These are phyloP conservation scores for Auanema freiburgensis DNA, from an alignment of 2,888 invertebrate species.

Conservation along the genomic window DNA sequence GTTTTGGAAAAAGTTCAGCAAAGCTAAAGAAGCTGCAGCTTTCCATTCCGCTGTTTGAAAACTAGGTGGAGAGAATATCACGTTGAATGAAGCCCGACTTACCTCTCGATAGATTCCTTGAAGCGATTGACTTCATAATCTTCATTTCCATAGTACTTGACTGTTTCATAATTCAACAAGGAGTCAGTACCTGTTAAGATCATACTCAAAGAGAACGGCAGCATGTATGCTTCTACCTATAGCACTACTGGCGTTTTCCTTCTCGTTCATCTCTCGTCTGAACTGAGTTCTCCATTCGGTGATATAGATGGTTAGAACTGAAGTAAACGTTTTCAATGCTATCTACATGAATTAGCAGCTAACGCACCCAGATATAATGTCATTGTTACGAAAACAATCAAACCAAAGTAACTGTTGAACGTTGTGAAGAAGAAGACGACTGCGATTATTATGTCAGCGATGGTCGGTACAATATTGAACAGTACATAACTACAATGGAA, in stretches of 20 bases:
- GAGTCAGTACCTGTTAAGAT: slow-evolving; percentile 77
- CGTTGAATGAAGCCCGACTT: not conserved
- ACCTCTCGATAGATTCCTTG: slow-evolving; percentile 80
- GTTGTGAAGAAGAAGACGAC: slow-evolving; percentile 82
- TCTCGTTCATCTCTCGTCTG: slow-evolving; percentile 87
- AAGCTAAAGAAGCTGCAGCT: slow-evolving; percentile 80
- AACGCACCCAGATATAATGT: slow-evolving; percentile 83
- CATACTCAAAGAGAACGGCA: not conserved
- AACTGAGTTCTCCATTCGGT: slow-evolving; percentile 98
- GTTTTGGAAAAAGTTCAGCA: slow-evolving; percentile 89
- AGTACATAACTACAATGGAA: slow-evolving; percentile 67
- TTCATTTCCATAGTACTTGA: slow-evolving; percentile 93
- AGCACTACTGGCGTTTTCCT: slow-evolving; percentile 88
- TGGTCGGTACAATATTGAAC: slow-evolving; percentile 85
- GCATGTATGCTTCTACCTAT: slow-evolving; percentile 65
- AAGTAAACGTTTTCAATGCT: slow-evolving; percentile 31
- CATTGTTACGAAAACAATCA: slow-evolving; percentile 93
- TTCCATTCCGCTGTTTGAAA: slow-evolving; percentile 85
- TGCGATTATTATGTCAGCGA: slow-evolving; percentile 88
- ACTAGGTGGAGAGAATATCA: slow-evolving; percentile 20
- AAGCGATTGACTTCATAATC: slow-evolving; percentile 85
- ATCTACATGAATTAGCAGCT: not conserved
- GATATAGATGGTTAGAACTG: slow-evolving; percentile 82
- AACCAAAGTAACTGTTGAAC: slow-evolving; percentile 91
- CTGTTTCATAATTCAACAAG: slow-evolving; percentile 94